Evolutionary conservation across 2,888 invertebrate genomes (phyloP), one percentile per base, ranked within the genome.

Genomic region (Scelioninae gen. 2): DNA sequence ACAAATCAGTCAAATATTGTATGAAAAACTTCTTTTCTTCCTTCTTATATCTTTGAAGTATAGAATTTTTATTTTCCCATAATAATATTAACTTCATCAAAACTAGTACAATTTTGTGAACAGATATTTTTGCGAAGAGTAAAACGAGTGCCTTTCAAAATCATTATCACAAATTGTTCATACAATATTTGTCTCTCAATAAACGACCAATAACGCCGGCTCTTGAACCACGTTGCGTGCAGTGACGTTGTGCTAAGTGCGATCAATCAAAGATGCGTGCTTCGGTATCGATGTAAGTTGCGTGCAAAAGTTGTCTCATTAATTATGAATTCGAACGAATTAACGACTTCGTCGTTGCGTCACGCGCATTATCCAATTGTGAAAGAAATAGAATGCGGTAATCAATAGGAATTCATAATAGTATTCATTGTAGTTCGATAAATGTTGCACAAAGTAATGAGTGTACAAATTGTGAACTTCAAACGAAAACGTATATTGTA

Each of bases 181-280:
- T 65, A 46, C 16, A 65, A 65, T 45, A 46, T 55, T 60, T 45
- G 37, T 43, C 3, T 58, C 18, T 18, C 45, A 50, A 11, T 52
- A 68, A 63, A 60, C 39, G 55, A 39, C 16, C 48, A 60, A 41
- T 43, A 35, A 74, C 22, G 65, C 68, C 71, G 74, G 68, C 68
- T 68, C 28, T 48, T 48, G 55, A 64, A 72, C 68, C 67, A 64
- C 67, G 25, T 71, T 64, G 68, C 74, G 74, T 75, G 71, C 71
- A 75, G 60, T 55, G 52, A 75, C 71, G 53, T 65, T 64, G 74
- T 75, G 74, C 71, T 72, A 75, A 75, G 74, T 75, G 74, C 74
- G 68, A 72, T 75, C 74, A 72, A 75, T 75, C 68, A 71, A 72
- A 75, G 74, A 75, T 75, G 74, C 74, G 74, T 75, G 74, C 74